These are phyloP conservation scores for Parazoanthus darwini DNA, from an alignment of 92 coral and sea anemone genomes.

Conservation along the genomic window DNA sequence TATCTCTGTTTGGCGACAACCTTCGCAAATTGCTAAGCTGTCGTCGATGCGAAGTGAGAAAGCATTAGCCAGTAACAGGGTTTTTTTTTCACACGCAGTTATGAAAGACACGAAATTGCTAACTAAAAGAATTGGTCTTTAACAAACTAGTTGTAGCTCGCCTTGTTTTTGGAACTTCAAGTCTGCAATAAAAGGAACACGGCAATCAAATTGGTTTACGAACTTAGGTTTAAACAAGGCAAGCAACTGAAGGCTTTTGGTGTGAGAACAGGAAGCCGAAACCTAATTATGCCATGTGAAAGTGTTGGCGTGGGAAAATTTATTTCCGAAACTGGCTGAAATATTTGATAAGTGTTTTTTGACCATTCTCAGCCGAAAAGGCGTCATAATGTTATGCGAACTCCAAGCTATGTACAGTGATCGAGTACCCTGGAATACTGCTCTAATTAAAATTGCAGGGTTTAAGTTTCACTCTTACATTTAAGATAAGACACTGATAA, in stretches of 20 bases:
- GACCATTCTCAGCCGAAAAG: slow-evolving; percentile 44
- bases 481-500: slow-evolving; percentile 1
- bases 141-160: background rate
- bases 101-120: background rate
- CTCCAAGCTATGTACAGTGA: slow-evolving; percentile 32
- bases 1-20: background rate
- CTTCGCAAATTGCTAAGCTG: slow-evolving; percentile 19
- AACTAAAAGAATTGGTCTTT: background rate
- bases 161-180: background rate
- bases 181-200: too few relatives aligned
- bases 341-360: slow-evolving; percentile 36
- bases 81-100: slow-evolving; percentile 29
- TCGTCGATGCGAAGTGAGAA: slow-evolving; percentile 37
- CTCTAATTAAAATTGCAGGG: slow-evolving; percentile 38
- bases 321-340: slow-evolving; percentile 31
- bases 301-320: slow-evolving; percentile 41
- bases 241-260: background rate
- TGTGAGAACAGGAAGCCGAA: slow-evolving; percentile 17
- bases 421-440: slow-evolving; percentile 3
- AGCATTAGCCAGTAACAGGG: background rate
- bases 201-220: background rate
- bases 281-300: slow-evolving; percentile 9
- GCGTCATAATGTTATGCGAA: slow-evolving; percentile 40
- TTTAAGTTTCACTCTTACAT: slow-evolving; percentile 4
- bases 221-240: background rate